phyloP scores from a whole-genome alignment of 2,888 invertebrate species.

The Nymphalis c-album region DNA sequence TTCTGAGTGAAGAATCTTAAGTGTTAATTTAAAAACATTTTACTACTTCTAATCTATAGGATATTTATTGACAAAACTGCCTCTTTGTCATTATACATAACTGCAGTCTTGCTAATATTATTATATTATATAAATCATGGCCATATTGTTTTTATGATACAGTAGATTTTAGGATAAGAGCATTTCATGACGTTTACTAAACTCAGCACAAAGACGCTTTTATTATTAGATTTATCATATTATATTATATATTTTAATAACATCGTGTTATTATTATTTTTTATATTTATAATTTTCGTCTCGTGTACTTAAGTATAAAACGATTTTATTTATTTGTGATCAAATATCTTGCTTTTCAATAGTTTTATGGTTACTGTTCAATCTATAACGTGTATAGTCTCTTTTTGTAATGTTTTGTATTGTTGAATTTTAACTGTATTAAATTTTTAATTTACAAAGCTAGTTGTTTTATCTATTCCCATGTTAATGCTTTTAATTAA shows the following conservation, averaged over 20 bases:
- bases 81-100: constrained; percentile 27
- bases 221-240: constrained; percentile 17
- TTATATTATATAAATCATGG: constrained; percentile 29
- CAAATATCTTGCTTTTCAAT: constrained; percentile 38
- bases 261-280: constrained; percentile 18
- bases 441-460: constrained; percentile 56
- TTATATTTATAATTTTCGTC: constrained; percentile 21
- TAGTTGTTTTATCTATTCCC: too few relatives aligned
- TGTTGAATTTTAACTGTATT: constrained; percentile 81
- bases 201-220: constrained; percentile 32
- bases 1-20: constrained; percentile 31
- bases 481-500: too few relatives aligned
- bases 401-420: constrained; percentile 71
- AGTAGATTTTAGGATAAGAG: constrained; percentile 35
- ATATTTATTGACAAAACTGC: constrained; percentile 32
- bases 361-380: constrained; percentile 53
- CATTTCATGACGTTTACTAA: constrained; percentile 32
- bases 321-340: constrained; percentile 48
- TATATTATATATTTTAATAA: constrained; percentile 13
- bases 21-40: constrained; percentile 25
- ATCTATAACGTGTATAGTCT: constrained; percentile 63
- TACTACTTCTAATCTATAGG: constrained; percentile 32
- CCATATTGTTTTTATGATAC: constrained; percentile 37
- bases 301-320: constrained; percentile 40
- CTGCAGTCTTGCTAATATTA: constrained; percentile 25